Evolutionary conservation across 2,888 invertebrate species (phyloP).

Genomic region (Acheta domesticus): DNA sequence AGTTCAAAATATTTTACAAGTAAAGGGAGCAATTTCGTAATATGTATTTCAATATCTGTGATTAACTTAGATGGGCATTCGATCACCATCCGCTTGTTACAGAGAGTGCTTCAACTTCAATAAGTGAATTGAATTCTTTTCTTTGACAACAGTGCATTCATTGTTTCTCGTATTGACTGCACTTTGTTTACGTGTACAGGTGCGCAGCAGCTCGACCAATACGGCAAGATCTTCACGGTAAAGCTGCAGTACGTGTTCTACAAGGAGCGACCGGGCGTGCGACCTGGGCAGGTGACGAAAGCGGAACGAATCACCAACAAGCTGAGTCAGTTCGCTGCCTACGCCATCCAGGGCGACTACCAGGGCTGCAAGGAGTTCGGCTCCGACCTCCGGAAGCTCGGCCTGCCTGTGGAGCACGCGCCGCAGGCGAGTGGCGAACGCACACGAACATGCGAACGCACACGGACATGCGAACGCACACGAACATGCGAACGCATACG

Average conservation of each 20-base stretch:
- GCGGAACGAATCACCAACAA: conserved; percentile 89
- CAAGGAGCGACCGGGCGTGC: conserved; percentile 93
- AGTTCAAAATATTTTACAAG: too few relatives aligned
- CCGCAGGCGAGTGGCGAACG: conserved; percentile 64
- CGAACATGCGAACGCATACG: too few relatives aligned
- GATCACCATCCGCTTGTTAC: too few relatives aligned
- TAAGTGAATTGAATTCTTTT: too few relatives aligned
- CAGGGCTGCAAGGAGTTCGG: conserved; percentile 92
- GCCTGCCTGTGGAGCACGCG: conserved; percentile 94
- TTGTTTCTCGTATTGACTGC: too few relatives aligned
- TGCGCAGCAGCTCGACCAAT: conserved; percentile 97
- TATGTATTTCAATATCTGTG: too few relatives aligned
- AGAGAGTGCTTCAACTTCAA: too few relatives aligned
- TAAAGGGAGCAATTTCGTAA: too few relatives aligned
- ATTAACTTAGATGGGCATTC: accelerated
- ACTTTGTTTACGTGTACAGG: conserved; percentile 48
- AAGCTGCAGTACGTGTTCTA: conserved; percentile 97
- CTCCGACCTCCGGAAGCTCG: conserved; percentile 86
- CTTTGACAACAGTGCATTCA: too few relatives aligned
- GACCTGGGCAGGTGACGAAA: conserved; percentile 91
- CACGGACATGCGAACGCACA: too few relatives aligned
- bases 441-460: too few relatives aligned
- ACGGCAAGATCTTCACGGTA: conserved; percentile 97
- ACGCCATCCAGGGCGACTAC: conserved; percentile 90
- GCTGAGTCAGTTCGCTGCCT: conserved; percentile 88